A percentile compares a stretch with the other conserved stretches of the same genome.
phyloP scores from a whole-genome alignment of 2,888 invertebrate genomes.

The Eremobia ochroleuca region DNA sequence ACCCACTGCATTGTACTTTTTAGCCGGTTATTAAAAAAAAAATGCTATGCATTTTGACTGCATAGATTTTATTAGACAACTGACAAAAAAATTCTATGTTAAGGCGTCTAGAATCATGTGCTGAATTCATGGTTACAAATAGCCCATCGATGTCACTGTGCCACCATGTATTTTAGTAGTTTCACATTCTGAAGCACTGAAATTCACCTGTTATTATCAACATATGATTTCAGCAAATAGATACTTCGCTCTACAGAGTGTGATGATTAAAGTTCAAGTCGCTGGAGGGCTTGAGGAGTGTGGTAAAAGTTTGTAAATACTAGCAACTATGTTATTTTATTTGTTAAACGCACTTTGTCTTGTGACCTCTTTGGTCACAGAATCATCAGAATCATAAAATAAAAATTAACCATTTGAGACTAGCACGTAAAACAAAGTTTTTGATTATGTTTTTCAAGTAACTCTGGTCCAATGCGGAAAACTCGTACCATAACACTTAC shows the following conservation, averaged over 20 bases:
- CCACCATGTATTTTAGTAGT: neutral
- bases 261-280: neutral
- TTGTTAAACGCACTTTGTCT: neutral
- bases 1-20: too few relatives aligned
- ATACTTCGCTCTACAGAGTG: too few relatives aligned
- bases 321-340: neutral
- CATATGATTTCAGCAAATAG: neutral
- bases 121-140: too few relatives aligned
- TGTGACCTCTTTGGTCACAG: neutral
- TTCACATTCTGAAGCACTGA: neutral
- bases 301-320: neutral
- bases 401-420: neutral
- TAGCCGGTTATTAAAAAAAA: too few relatives aligned
- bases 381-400: neutral
- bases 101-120: too few relatives aligned
- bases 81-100: too few relatives aligned
- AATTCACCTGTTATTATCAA: neutral
- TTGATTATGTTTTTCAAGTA: neutral
- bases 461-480: neutral
- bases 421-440: neutral
- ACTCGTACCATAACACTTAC: conserved; percentile 11
- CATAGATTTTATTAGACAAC: too few relatives aligned
- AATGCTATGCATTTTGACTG: too few relatives aligned
- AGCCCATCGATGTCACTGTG: too few relatives aligned
- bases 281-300: neutral